These are phyloP conservation scores for Agriopis leucophaearia DNA, from an alignment of 2,888 invertebrate species.

Conservation along the genomic window DNA sequence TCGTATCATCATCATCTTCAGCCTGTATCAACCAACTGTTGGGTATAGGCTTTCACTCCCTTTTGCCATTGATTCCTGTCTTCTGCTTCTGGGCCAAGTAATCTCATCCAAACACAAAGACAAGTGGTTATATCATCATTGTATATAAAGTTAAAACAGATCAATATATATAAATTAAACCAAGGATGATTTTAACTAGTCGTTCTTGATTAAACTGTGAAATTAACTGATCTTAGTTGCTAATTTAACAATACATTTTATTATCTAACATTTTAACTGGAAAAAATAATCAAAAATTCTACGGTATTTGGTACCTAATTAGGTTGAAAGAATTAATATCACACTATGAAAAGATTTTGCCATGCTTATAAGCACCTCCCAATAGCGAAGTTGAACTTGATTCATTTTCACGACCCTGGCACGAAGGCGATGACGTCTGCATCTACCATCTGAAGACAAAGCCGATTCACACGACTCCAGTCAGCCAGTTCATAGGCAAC, in stretches of 20 bases:
- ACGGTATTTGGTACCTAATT: neutral
- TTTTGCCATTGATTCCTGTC: too few species aligned
- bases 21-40: too few species aligned
- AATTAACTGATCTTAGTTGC: too few species aligned
- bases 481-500: slow-evolving; percentile 68
- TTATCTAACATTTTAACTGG: neutral
- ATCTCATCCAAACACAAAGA: too few species aligned
- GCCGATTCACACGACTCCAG: slow-evolving; percentile 78
- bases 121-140: too few species aligned
- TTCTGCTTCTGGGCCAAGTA: too few species aligned
- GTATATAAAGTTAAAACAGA: too few species aligned
- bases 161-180: too few species aligned
- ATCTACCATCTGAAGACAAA: slow-evolving; percentile 59
- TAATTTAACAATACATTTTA: too few species aligned
- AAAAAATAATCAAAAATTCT: neutral
- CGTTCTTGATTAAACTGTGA: too few species aligned
- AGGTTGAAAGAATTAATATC: neutral
- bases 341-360: slow-evolving; percentile 20
- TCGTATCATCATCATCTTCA: neutral
- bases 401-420: slow-evolving; percentile 43
- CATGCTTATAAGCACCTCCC: neutral
- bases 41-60: too few species aligned
- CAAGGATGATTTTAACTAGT: too few species aligned
- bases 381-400: slow-evolving; percentile 43
- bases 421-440: slow-evolving; percentile 24